phyloP scores from a whole-genome alignment of 2,888 invertebrate genomes.

The Aricia artaxerxes region DNA sequence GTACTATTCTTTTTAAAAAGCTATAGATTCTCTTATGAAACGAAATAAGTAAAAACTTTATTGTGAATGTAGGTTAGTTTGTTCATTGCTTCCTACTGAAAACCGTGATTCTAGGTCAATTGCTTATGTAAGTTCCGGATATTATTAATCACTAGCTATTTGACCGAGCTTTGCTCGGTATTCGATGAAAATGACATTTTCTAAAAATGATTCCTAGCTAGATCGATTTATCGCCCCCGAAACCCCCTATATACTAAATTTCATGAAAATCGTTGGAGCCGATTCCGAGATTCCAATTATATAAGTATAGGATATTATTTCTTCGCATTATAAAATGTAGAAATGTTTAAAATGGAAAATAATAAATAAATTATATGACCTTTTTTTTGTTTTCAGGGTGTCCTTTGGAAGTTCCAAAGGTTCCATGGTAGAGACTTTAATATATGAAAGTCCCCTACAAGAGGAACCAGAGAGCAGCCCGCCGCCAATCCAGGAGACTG shows the following conservation, averaged over 20 bases:
- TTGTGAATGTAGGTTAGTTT: not conserved
- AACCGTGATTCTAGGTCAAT: slow-evolving; percentile 10
- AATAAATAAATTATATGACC: no score
- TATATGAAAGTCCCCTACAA: slow-evolving; percentile 92
- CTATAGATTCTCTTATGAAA: not conserved
- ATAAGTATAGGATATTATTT: no score
- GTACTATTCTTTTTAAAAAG: not conserved
- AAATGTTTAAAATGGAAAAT: no score
- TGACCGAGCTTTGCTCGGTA: no score
- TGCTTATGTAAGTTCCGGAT: slow-evolving; percentile 5
- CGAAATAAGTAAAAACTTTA: slow-evolving; percentile 7
- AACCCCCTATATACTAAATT: no score
- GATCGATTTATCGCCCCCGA: no score
- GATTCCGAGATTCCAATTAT: no score
- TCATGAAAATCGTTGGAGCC: no score
- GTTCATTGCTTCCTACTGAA: not conserved
- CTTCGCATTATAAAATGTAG: no score
- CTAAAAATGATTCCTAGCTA: no score
- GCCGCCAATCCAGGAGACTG: slow-evolving; percentile 73
- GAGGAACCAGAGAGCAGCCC: slow-evolving; percentile 89
- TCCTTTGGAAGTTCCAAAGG: slow-evolving; percentile 97
- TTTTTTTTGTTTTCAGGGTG: slow-evolving; percentile 82
- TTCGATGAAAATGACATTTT: no score
- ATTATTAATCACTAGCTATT: not conserved
- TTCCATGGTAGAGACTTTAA: slow-evolving; percentile 96